Evolutionary conservation across 1,140 invertebrate genomes (phyloP).

Genomic region (Drosophila novamexicana): DNA sequence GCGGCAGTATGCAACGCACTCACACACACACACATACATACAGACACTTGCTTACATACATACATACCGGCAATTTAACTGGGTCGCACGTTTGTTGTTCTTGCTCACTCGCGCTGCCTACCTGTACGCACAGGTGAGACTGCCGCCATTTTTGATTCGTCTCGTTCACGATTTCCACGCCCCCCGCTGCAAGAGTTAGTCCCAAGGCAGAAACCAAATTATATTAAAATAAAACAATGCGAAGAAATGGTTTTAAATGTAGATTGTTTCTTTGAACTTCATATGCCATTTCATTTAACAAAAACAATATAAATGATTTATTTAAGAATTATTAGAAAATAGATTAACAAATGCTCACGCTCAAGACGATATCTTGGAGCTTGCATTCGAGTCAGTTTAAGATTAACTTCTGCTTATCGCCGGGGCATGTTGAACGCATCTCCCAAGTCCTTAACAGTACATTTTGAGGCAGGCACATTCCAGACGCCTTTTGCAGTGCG

Average conservation of each 20-base stretch:
- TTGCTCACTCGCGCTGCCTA: background rate
- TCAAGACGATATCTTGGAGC: too few relatives aligned
- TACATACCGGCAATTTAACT: background rate
- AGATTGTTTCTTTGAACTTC: too few relatives aligned
- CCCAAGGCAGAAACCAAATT: background rate
- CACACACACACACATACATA: too few relatives aligned
- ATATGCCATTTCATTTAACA: too few relatives aligned
- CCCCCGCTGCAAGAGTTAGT: background rate
- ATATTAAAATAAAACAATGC: too few relatives aligned
- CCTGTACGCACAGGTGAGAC: background rate
- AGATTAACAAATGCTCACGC: too few relatives aligned
- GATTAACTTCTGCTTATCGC: background rate
- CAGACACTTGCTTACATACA: background rate
- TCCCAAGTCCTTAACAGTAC: background rate
- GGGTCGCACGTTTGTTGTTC: background rate
- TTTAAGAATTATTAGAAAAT: too few relatives aligned
- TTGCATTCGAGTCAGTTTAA: background rate
- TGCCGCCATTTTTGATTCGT: conserved; percentile 1
- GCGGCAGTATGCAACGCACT: too few relatives aligned
- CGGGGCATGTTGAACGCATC: conserved; percentile 17
- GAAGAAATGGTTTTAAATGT: too few relatives aligned
- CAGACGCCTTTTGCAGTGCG: background rate
- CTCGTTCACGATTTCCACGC: background rate
- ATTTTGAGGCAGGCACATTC: conserved; percentile 9
- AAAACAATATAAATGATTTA: too few relatives aligned